Conservation (phyloP, 2,113 vertebrate genomes). For the Xiphorhynchus elegans region DNA sequence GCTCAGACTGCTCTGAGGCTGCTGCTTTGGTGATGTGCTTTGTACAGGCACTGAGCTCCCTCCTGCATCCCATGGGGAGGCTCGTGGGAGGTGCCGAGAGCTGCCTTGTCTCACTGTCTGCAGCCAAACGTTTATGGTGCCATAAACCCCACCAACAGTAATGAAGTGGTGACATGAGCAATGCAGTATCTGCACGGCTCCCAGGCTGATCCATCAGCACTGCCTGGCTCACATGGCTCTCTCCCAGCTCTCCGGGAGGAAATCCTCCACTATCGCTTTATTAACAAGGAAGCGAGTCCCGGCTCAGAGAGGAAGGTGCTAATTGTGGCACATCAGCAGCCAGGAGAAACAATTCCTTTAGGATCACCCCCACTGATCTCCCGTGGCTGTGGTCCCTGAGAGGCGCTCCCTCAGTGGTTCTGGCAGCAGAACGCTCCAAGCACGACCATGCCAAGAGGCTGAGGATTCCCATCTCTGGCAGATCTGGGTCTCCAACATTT, state of each 20-base stretch:
- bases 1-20: neutral
- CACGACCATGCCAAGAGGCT: neutral
- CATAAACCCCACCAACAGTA: neutral
- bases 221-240: neutral
- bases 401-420: neutral
- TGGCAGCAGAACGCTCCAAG: neutral
- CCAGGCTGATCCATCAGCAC: neutral
- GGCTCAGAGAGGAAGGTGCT: conserved; percentile 14
- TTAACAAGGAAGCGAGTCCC: neutral
- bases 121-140: neutral
- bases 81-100: neutral
- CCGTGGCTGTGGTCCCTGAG: neutral
- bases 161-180: neutral
- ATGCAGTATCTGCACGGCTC: neutral
- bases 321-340: conserved; percentile 19
- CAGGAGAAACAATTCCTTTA: neutral
- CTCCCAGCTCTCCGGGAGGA: neutral
- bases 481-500: neutral
- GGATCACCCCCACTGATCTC: neutral
- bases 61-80: neutral
- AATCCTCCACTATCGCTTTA: neutral
- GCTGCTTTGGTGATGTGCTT: neutral
- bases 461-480: neutral
- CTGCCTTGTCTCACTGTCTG: neutral
- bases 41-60: neutral